Evolutionary conservation across 1,140 invertebrate genomes (phyloP), one percentile per base, ranked within the genome.

Genomic region (Proctacanthus coquilletti): DNA sequence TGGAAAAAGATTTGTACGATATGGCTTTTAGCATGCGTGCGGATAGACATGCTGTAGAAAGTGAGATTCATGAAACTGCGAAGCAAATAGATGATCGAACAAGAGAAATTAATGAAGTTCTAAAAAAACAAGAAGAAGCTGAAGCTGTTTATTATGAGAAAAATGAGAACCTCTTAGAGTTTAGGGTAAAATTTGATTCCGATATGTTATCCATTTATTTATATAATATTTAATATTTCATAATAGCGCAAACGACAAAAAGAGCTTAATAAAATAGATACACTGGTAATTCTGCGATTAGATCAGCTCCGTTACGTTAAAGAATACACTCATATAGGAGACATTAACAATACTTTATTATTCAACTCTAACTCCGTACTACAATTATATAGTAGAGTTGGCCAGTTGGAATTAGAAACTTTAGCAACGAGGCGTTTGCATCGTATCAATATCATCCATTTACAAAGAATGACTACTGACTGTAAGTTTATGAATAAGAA

Each of bases 1-100:
- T 81, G 51, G 78, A 84, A 34, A 65, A 64, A 38, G 66, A 68
- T 2, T 52, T 79, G 3, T 82, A 76, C 46, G 67, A 80, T 18
- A 53, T 70, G 40, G 70, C 75, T n/a, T 72, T 78, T 44, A 50
- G 63, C 9, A 55, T 77, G 46, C 64, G 77, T 29, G 50, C 66
- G 27, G 66, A 69, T 30, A 65, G 74, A 55, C 72, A 68, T 46
- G 46, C 51, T 2, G 44, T 62, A 9, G 70, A 74, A 47, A 45
- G 52, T 18, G 34, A 46, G 17, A 51, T 69, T 3, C 53, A 43
- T 20, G 63, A 71, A 2, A 47, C 54, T 37, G 50, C 62, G 25
- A 62, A 52, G 40, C 36, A 45, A 10, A 57, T 70, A 8, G 69
- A 74, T 5, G 27, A 34, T 2, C 35, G 64, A 35, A 45, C 55